A percentile compares a stretch with the other conserved stretches of the same genome.
Evolutionary conservation across 2,113 vertebrate genomes (phyloP).

Genomic region (Anarrhichthys ocellatus): DNA sequence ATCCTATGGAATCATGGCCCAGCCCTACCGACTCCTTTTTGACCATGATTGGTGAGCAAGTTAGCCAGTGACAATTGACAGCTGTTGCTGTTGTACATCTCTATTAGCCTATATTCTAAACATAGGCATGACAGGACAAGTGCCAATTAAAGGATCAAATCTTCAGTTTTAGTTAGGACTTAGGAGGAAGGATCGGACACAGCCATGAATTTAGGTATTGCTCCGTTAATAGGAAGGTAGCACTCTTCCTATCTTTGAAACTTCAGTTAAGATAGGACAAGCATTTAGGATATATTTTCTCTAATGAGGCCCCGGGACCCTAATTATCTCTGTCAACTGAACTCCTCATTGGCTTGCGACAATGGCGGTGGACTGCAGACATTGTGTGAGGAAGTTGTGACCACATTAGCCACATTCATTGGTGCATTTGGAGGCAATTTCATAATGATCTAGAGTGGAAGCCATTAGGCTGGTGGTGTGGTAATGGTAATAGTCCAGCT

Average conservation of each 20-base stretch:
- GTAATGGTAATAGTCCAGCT: conserved; percentile 77
- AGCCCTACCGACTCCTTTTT: too few relatives aligned
- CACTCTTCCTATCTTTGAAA: not conserved
- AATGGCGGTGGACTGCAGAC: conserved; percentile 33
- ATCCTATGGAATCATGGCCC: too few relatives aligned
- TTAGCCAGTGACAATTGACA: not conserved
- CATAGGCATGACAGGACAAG: not conserved
- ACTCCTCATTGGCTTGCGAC: conserved; percentile 39
- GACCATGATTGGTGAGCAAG: too few relatives aligned
- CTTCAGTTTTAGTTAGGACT: not conserved
- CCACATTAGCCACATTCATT: conserved; percentile 66
- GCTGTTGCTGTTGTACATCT: not conserved
- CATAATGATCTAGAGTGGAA: conserved; percentile 64
- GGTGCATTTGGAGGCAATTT: conserved; percentile 61
- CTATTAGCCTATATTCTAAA: not conserved
- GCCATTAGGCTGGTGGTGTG: conserved; percentile 68
- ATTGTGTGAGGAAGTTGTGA: conserved; percentile 51
- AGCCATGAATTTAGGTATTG: not conserved
- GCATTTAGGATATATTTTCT: not conserved
- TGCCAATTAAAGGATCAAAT: not conserved
- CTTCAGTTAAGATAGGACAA: not conserved
- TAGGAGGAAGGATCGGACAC: not conserved
- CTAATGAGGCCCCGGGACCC: not conserved
- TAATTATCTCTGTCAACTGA: conserved; percentile 59
- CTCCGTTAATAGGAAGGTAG: not conserved